Conservation (phyloP, 53 echinoderm and acorn worm genomes). For the Echinometra lucunter region DNA sequence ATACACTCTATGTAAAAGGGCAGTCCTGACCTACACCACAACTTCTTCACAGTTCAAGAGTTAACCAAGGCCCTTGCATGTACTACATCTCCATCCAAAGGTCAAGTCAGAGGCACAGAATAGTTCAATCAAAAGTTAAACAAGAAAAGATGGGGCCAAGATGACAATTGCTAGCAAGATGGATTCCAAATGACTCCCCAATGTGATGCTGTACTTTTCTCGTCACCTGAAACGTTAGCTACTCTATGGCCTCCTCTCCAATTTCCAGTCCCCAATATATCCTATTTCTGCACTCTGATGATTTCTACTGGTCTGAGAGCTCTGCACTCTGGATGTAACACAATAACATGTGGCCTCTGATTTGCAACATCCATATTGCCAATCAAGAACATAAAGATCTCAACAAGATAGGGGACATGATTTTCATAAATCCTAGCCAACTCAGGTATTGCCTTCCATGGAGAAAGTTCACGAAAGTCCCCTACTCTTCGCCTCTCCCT, state of each 20-base stretch:
- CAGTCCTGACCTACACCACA: not conserved
- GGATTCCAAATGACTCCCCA: not conserved
- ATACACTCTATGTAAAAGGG: not conserved
- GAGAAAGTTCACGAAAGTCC: not conserved
- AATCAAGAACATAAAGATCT: constrained; percentile 38
- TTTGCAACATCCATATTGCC: constrained; percentile 34
- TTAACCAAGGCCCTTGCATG: not conserved
- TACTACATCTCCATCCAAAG: not conserved
- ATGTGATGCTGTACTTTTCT: constrained; percentile 28
- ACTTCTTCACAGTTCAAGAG: not conserved
- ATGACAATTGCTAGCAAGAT: constrained; percentile 4
- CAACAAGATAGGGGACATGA: constrained; percentile 6
- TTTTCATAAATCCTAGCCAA: not conserved
- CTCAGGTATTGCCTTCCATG: not conserved
- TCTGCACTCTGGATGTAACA: not conserved
- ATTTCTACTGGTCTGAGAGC: not conserved
- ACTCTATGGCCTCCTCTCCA: constrained; percentile 17
- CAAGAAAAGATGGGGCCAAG: not conserved
- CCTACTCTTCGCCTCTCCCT: not conserved
- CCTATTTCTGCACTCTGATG: not conserved
- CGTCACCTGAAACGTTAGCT: not conserved
- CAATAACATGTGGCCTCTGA: constrained; percentile 12
- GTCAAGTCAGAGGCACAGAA: not conserved
- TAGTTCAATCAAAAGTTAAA: not conserved
- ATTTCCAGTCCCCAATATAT: constrained; percentile 36